phyloP scores from a whole-genome alignment of 2,113 vertebrate species.

The Phaetusa simplex region DNA sequence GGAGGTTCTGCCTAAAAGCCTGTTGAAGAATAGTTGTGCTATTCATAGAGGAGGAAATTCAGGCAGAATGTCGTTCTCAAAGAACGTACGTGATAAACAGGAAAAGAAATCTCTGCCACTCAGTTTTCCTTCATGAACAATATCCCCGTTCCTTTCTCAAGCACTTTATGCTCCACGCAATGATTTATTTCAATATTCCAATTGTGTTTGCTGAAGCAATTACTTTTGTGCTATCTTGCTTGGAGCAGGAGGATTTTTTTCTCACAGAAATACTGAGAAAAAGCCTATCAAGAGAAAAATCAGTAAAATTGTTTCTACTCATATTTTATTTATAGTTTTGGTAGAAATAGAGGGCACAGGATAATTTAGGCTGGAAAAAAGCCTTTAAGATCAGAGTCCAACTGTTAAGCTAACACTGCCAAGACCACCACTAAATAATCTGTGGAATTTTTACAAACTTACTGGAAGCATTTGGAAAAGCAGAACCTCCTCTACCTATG shows the following conservation, averaged over 20 bases:
- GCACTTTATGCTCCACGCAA: fast-evolving
- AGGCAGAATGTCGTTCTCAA: not conserved
- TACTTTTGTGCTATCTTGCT: not conserved
- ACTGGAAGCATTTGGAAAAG: not conserved
- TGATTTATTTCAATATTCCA: not conserved
- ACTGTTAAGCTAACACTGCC: not conserved
- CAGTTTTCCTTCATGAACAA: not conserved
- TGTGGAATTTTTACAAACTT: not conserved
- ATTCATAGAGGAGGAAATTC: not conserved
- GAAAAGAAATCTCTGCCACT: not conserved
- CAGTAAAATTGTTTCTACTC: not conserved
- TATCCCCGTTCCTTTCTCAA: not conserved
- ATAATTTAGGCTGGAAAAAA: not conserved
- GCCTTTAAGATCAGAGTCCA: not conserved
- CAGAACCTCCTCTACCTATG: not conserved
- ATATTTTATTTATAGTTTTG: not conserved
- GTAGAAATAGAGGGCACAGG: not conserved
- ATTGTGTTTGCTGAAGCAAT: not conserved
- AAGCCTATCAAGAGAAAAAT: not conserved
- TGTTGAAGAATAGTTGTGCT: too few species aligned
- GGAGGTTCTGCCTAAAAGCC: not conserved
- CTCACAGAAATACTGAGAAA: not conserved
- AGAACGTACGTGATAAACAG: fast-evolving
- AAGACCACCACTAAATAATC: not conserved
- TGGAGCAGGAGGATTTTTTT: not conserved